Conservation (phyloP, 2,888 invertebrate species). For the Leptinotarsa rubiginosa region DNA sequence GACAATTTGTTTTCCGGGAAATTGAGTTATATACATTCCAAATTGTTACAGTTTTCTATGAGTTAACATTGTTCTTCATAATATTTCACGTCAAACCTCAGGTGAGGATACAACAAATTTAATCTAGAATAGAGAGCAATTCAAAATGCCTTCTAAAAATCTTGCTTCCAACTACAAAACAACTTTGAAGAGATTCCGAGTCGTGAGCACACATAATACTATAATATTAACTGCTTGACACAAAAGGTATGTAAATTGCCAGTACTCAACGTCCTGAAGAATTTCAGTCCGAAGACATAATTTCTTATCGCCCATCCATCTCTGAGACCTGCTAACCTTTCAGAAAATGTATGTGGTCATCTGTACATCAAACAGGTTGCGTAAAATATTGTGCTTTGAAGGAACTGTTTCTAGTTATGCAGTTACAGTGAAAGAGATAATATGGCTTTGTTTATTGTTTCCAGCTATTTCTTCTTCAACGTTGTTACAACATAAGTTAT, state of each 20-base stretch:
- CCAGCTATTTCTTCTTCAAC: too few relatives aligned
- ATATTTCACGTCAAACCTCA: neutral
- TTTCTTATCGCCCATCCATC: slow-evolving; percentile 28
- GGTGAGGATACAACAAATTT: neutral
- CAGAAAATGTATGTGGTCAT: slow-evolving; percentile 30
- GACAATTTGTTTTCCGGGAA: too few relatives aligned
- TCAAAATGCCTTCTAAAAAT: neutral
- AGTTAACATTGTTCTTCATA: too few relatives aligned
- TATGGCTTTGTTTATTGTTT: too few relatives aligned
- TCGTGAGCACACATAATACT: neutral
- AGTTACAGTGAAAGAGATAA: neutral
- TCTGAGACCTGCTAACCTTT: slow-evolving; percentile 27
- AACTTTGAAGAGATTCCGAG: neutral
- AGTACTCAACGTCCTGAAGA: neutral
- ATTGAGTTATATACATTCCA: too few relatives aligned
- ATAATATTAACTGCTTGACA: neutral
- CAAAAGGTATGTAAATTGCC: slow-evolving; percentile 12
- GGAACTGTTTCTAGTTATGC: neutral
- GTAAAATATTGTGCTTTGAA: neutral
- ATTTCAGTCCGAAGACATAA: slow-evolving; percentile 25
- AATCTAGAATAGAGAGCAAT: neutral
- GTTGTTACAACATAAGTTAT: too few relatives aligned
- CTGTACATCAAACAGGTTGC: slow-evolving; percentile 17
- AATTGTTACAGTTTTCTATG: too few relatives aligned
- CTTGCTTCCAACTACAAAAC: neutral